Conservation (phyloP, 2,797 vertebrate species). For the Microctenopoma steveboyesi region DNA sequence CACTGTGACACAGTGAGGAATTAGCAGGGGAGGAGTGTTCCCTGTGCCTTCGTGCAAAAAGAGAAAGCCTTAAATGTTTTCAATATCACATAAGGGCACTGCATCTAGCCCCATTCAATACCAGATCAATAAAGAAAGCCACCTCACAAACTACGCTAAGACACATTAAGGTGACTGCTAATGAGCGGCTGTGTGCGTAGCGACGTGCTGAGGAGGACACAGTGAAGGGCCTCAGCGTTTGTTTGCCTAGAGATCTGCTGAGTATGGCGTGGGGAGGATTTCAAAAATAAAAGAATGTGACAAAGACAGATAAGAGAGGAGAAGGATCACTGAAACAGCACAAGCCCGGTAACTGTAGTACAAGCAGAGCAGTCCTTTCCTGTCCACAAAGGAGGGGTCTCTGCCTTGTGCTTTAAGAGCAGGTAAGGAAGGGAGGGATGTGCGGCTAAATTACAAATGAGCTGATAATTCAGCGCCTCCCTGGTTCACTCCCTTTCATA, state of each 20-base stretch:
- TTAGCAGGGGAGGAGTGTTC: slow-evolving; percentile 47
- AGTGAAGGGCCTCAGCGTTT: slow-evolving; percentile 60
- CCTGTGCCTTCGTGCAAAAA: slow-evolving; percentile 43
- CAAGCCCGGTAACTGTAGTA: slow-evolving; percentile 54
- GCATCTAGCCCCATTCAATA: slow-evolving; percentile 80
- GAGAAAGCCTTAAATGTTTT: slow-evolving; percentile 75
- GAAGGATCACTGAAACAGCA: slow-evolving; percentile 54
- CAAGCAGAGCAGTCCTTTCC: slow-evolving; percentile 45
- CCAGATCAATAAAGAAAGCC: slow-evolving; percentile 80
- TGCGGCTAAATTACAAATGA: slow-evolving; percentile 75
- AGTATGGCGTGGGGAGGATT: slow-evolving; percentile 56
- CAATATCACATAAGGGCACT: slow-evolving; percentile 83
- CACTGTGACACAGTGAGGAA: slow-evolving; percentile 29
- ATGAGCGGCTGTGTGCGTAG: slow-evolving; percentile 58
- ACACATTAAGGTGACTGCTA: slow-evolving; percentile 84
- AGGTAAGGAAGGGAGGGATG: slow-evolving; percentile 31
- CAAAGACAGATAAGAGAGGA: slow-evolving; percentile 56
- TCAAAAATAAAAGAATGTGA: slow-evolving; percentile 56
- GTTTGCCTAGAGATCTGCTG: slow-evolving; percentile 63
- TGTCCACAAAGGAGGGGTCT: slow-evolving; percentile 42
- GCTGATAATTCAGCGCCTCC: slow-evolving; percentile 64
- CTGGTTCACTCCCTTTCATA: slow-evolving; percentile 54
- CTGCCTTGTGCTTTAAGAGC: slow-evolving; percentile 47
- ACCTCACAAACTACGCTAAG: slow-evolving; percentile 78
- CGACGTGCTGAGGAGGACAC: slow-evolving; percentile 58